phyloP scores from a whole-genome alignment of 1,140 invertebrate genomes.

The Heliconius nattereri region DNA sequence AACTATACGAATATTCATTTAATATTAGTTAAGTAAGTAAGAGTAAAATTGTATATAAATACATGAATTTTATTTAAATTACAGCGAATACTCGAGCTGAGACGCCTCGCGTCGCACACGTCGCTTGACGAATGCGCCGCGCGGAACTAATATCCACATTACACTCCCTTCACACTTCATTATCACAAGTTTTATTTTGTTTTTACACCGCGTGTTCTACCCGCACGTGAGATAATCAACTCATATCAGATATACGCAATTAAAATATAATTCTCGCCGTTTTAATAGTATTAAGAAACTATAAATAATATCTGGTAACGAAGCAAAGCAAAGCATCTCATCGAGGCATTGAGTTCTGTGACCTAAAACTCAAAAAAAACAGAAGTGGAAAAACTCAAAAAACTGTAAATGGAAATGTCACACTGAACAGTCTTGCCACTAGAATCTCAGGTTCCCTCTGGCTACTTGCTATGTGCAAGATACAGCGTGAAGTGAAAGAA shows the following conservation, averaged over 20 bases:
- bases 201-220: constrained; percentile 34
- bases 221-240: constrained; percentile 34
- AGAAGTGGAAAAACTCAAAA: too few relatives aligned
- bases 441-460: too few relatives aligned
- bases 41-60: not conserved
- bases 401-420: too few relatives aligned
- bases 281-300: not conserved
- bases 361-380: too few relatives aligned
- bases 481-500: too few relatives aligned
- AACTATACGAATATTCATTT: too few relatives aligned
- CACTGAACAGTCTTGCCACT: too few relatives aligned
- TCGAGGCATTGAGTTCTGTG: too few relatives aligned
- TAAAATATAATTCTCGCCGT: not conserved
- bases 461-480: too few relatives aligned
- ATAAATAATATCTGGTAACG: not conserved
- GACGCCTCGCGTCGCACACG: constrained; percentile 44
- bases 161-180: constrained; percentile 50
- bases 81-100: not conserved
- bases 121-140: constrained; percentile 54
- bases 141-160: constrained; percentile 54
- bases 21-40: not conserved
- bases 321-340: too few relatives aligned
- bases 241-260: not conserved
- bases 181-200: constrained; percentile 48
- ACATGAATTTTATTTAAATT: not conserved